These are phyloP conservation scores for Stomatorhinus ivindoensis DNA, from an alignment of 2,113 vertebrate genomes.

Conservation along the genomic window DNA sequence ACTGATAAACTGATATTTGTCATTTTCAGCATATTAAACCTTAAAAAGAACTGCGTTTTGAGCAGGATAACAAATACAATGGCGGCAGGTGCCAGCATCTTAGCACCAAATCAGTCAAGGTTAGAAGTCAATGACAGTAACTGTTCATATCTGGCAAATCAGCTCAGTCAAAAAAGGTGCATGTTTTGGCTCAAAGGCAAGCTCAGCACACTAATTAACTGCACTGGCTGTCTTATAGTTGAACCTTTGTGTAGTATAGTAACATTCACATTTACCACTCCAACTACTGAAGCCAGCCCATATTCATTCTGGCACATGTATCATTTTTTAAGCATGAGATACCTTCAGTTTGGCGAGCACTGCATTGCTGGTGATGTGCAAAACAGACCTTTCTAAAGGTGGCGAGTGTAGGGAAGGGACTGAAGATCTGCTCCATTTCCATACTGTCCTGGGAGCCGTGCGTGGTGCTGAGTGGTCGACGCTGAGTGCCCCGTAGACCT, in stretches of 20 bases:
- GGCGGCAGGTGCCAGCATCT: background rate
- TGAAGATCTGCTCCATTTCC: constrained; percentile 25
- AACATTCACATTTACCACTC: background rate
- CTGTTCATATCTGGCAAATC: background rate
- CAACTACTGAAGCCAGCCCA: background rate
- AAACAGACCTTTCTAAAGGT: background rate
- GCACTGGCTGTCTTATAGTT: background rate
- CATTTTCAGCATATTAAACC: background rate
- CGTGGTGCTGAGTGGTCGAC: background rate
- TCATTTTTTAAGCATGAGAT: background rate
- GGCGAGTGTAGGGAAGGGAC: background rate
- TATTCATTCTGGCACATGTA: background rate
- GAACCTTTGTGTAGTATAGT: background rate
- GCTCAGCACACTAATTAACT: background rate
- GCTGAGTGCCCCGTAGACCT: background rate
- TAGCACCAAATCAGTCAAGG: background rate
- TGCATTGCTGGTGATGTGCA: background rate
- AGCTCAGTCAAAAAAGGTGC: background rate
- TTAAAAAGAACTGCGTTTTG: background rate
- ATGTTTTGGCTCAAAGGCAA: background rate
- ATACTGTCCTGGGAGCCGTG: constrained; percentile 11
- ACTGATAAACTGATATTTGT: background rate
- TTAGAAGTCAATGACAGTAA: background rate
- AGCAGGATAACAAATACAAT: background rate
- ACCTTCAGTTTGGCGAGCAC: background rate